Evolutionary conservation across 2,113 vertebrate genomes (phyloP), one percentile per base, ranked within the genome.

Genomic region (Copsychus sechellarum): DNA sequence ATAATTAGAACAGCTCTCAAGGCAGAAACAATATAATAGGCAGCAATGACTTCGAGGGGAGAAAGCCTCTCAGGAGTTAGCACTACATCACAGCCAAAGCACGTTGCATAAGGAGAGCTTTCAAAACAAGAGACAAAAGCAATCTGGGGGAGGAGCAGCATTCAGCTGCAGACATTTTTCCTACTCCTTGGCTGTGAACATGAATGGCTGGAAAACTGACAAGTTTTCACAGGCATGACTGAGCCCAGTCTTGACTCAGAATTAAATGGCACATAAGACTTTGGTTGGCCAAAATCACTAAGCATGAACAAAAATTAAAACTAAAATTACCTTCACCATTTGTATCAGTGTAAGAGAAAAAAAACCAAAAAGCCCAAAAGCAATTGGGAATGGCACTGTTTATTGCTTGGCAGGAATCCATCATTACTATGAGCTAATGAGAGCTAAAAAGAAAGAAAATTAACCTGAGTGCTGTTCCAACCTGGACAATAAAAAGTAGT

Each of bases 1-100:
- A 85, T 93, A 96, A 96, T 92, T 95, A 95, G 91, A 93, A 61
- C 74, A 95, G 78, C 73, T 96, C 92, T 96, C 43, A 14, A 92
- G 86, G 81, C 90, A 90, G 88, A 79, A 94, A 90, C 83, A 92
- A 88, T 72, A 71, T 87, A 97, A 96, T 88, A 73, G 92, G 67
- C 71, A 95, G 86, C 83, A 94, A 96, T 57, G 80, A 84, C 78
- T 96, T 97, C 1, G 24, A 86, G 86, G 33, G 67, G 54, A 93
- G 73, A 95, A 95, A 93, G 71, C 66, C 81, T 91, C 82, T 66
- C 86, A 86, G 50, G 60, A 87, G 78, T 77, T 86, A 79, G 48
- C 84, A 51, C 61, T 57, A 78, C 21, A 4, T 81, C 90, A 90
- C 57, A 80, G 85, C 24, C 42, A 69, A 77, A 92, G 83, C 34